Conservation (phyloP, 2,797 vertebrate genomes). For the Etheostoma perlongum region DNA sequence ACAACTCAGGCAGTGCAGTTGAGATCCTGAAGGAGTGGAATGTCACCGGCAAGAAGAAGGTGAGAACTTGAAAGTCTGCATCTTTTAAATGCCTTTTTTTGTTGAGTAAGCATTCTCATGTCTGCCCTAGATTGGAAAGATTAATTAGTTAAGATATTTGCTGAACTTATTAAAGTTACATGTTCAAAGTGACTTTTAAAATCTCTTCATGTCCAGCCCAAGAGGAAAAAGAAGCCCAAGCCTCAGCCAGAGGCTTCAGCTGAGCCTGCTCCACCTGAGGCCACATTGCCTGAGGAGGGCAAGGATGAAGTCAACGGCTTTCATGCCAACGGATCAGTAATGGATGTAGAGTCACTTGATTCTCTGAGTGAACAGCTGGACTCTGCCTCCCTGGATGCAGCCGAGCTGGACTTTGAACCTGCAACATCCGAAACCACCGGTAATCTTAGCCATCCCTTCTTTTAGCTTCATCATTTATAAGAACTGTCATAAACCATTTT, state of each 20-base stretch:
- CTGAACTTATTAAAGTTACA: not conserved
- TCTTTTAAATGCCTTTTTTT: not conserved
- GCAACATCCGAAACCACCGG: conserved; percentile 81
- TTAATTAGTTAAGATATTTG: not conserved
- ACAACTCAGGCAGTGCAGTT: conserved; percentile 88
- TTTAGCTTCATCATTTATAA: no score
- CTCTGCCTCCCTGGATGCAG: conserved; percentile 90
- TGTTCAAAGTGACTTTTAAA: conserved; percentile 32
- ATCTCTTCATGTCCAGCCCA: conserved; percentile 75
- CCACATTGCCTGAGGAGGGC: conserved; percentile 60
- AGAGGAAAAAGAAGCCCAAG: conserved; percentile 97
- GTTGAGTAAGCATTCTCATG: conserved; percentile 10
- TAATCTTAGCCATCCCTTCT: conserved; percentile 25
- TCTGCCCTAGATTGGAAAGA: accelerated
- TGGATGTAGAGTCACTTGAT: conserved; percentile 92
- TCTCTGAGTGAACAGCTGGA: conserved; percentile 95
- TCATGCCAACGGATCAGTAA: conserved; percentile 90
- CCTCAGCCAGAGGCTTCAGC: conserved; percentile 75
- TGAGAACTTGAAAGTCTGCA: conserved; percentile 52
- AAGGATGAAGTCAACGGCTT: conserved; percentile 91
- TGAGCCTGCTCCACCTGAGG: conserved; percentile 76
- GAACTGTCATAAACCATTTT: not conserved
- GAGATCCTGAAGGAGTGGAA: conserved; percentile 98
- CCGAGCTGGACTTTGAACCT: conserved; percentile 89
- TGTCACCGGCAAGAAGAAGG: conserved; percentile 97